Evolutionary conservation across 2,888 invertebrate species (phyloP), one percentile per base, ranked within the genome.

Genomic region (Phalera bucephala): DNA sequence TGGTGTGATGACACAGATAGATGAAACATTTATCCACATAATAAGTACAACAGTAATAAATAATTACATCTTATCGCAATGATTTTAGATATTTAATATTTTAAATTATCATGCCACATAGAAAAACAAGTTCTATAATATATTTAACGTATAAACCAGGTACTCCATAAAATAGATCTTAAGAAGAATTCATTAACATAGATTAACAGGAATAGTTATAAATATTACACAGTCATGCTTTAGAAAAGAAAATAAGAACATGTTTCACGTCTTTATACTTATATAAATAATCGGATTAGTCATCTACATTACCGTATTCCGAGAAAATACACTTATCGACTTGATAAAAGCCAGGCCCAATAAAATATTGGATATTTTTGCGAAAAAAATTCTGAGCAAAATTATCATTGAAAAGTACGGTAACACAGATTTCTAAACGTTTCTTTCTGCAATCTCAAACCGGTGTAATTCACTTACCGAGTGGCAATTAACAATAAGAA

Each of bases 401-500:
- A n/a, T n/a, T n/a, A n/a, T n/a, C n/a, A n/a, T n/a, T n/a, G n/a
- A n/a, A n/a, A n/a, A n/a, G n/a, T n/a, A n/a, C n/a, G n/a, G n/a
- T n/a, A n/a, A n/a, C n/a, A n/a, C n/a, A n/a, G n/a, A n/a, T n/a
- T n/a, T n/a, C n/a, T n/a, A n/a, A 26, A 36, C 31, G 9, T 20
- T 5, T 27, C 11, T 27, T 31, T 55, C 27, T 59, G 38, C 42
- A 39, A 49, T 43, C 45, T 37, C 17, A 17, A 52, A 45, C 61
- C 53, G 39, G 50, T 45, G 37, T 29, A 31, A 40, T 47, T 40
- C 36, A 70, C 65, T 69, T 53, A 75, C 71, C 72, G 29, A 47
- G 40, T 27, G 33, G 32, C 35, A 47, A 36, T 30, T 45, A 26
- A 51, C 55, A 38, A 37, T 45, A 59, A 57, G 49, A 44, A 33